Evolutionary conservation across 2,113 vertebrate species (phyloP), one percentile per base, ranked within the genome.

Genomic region (Pogona vitticeps): DNA sequence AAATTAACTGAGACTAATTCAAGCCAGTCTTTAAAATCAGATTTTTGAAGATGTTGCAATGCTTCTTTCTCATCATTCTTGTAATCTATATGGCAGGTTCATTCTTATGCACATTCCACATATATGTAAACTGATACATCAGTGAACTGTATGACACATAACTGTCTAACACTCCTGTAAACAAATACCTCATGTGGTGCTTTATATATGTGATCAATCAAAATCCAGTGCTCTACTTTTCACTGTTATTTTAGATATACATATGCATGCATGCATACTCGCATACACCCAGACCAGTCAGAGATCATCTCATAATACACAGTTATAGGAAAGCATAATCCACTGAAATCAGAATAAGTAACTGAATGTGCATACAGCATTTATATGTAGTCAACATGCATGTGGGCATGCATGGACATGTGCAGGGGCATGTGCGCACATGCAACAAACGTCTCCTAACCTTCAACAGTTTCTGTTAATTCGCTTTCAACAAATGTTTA

Each of bases 401-500:
- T 78, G 46, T 78, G 46, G 9, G 46, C 40, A 31, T 28, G 17
- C 89, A 89, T 61, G 84, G 8, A 65, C 83, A 89, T 91, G 88
- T 87, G 75, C 6, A n/a, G n/a, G 46, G 46, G 46, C 46, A 52
- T 10, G 10, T 52, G 15, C 12, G 0, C 86, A 70, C 88, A 86
- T 80, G 52, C 33, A 23, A 46, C 18, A 56, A 38, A 2, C 31
- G 31, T 38, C 70, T 36, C 26, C 28, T 26, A 26, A 70, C 12
- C 88, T 83, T 76, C 82, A 86, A 88, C 86, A 4, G 36, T 86
- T 89, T 71, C 93, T 92, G 90, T 80, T 87, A 93, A 95, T 95
- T 93, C 92, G 84, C 93, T 91, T 95, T 89, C 93, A 88, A 94
- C 87, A 92, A 93, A 94, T 94, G 95, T 96, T 94, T 95, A 96